Percentiles rank a stretch among this genome's conserved stretches.
These are phyloP conservation scores for Colinus virginianus DNA, from an alignment of 2,113 vertebrate species.

Conservation along the genomic window DNA sequence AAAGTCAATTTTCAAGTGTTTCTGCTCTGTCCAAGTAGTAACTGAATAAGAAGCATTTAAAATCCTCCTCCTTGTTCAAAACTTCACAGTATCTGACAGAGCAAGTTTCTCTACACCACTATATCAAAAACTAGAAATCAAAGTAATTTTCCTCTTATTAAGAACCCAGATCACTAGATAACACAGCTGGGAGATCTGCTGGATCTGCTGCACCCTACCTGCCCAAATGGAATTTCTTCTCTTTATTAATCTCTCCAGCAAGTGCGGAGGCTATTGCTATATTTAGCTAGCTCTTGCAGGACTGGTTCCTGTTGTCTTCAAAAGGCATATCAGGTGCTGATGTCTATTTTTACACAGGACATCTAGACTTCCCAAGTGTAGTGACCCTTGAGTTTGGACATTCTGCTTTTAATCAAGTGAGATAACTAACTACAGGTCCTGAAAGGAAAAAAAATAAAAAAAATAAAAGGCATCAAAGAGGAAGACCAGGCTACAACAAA, in stretches of 20 bases:
- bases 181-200: background rate
- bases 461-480: constrained; percentile 52
- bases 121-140: background rate
- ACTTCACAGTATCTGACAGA: background rate
- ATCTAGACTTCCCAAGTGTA: constrained; percentile 48
- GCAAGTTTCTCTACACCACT: background rate
- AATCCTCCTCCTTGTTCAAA: background rate
- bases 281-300: constrained; percentile 2
- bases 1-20: background rate
- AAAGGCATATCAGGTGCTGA: constrained; percentile 48
- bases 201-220: constrained; percentile 10
- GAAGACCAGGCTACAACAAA: constrained; percentile 49
- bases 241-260: background rate
- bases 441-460: background rate
- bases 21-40: background rate
- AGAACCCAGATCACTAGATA: background rate
- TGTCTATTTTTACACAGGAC: constrained; percentile 55
- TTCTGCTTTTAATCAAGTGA: constrained; percentile 50
- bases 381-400: constrained; percentile 18
- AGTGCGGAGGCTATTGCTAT: background rate
- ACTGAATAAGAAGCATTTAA: background rate
- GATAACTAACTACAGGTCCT: constrained; percentile 49
- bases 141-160: background rate
- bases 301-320: constrained; percentile 31
- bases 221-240: background rate